Conservation (phyloP, 2,888 invertebrate species). For the Aproaerema taeniolella region DNA sequence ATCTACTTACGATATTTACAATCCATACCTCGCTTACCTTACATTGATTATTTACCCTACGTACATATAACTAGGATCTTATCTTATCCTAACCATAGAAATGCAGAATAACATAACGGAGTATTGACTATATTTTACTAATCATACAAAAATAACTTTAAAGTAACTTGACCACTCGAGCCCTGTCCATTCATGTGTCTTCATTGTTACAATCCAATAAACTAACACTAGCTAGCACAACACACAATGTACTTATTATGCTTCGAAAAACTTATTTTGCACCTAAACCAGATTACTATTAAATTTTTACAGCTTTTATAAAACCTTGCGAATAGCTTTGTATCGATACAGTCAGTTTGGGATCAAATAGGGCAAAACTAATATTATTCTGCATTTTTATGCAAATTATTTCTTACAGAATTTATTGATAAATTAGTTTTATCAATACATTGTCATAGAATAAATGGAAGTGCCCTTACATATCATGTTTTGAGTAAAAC, state of each 20-base stretch:
- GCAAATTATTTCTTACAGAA: slow-evolving; percentile 49
- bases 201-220: background rate
- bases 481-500: too few relatives aligned
- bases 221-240: background rate
- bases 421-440: slow-evolving; percentile 42
- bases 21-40: slow-evolving; percentile 67
- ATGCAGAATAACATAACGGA: slow-evolving; percentile 49
- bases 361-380: too few relatives aligned
- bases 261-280: background rate
- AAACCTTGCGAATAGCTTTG: too few relatives aligned
- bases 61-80: slow-evolving; percentile 58
- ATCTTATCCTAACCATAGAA: slow-evolving; percentile 60
- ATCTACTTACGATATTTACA: slow-evolving; percentile 78
- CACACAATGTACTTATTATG: background rate
- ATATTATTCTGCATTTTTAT: slow-evolving; percentile 66
- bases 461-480: slow-evolving; percentile 35
- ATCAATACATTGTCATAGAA: slow-evolving; percentile 44
- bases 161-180: slow-evolving; percentile 27
- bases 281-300: too few relatives aligned
- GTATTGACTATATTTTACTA: slow-evolving; percentile 26
- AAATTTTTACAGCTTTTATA: too few relatives aligned
- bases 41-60: slow-evolving; percentile 57
- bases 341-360: too few relatives aligned
- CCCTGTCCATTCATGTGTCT: background rate
- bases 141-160: slow-evolving; percentile 32